Evolutionary conservation across 2,113 vertebrate genomes (phyloP).

Genomic region (Epinephelus cyanopodus): DNA sequence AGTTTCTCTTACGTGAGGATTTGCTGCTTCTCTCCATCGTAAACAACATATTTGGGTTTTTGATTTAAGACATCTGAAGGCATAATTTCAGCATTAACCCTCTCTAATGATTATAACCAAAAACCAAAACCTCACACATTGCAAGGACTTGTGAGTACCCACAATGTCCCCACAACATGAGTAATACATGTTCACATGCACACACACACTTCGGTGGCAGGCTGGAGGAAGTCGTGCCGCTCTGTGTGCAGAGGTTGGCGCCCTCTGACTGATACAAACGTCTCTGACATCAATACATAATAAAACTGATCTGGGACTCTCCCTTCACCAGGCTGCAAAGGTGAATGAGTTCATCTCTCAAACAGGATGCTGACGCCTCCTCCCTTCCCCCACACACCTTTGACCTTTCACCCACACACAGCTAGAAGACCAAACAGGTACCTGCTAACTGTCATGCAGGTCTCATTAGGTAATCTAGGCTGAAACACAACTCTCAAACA

Average conservation of each 20-base stretch:
- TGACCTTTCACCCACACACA: conserved; percentile 29
- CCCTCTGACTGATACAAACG: background rate
- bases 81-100: too few relatives aligned
- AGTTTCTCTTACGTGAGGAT: too few relatives aligned
- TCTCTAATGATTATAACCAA: too few relatives aligned
- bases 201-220: too few relatives aligned
- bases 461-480: background rate
- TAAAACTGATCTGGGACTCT: conserved; percentile 12
- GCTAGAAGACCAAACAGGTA: background rate
- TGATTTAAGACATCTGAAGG: too few relatives aligned
- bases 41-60: too few relatives aligned
- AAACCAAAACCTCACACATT: too few relatives aligned
- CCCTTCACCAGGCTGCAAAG: background rate
- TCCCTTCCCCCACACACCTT: background rate
- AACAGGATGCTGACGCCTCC: background rate
- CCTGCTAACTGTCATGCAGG: background rate
- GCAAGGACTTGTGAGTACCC: too few relatives aligned
- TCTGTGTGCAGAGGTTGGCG: background rate
- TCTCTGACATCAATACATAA: background rate
- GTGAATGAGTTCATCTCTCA: conserved; percentile 31
- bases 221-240: background rate
- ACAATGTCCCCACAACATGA: too few relatives aligned
- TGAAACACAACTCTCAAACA: too few relatives aligned
- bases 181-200: too few relatives aligned
- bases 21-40: too few relatives aligned